These are phyloP conservation scores for Sphyrna mokarran DNA, from an alignment of 2,113 vertebrate genomes.

Conservation along the genomic window DNA sequence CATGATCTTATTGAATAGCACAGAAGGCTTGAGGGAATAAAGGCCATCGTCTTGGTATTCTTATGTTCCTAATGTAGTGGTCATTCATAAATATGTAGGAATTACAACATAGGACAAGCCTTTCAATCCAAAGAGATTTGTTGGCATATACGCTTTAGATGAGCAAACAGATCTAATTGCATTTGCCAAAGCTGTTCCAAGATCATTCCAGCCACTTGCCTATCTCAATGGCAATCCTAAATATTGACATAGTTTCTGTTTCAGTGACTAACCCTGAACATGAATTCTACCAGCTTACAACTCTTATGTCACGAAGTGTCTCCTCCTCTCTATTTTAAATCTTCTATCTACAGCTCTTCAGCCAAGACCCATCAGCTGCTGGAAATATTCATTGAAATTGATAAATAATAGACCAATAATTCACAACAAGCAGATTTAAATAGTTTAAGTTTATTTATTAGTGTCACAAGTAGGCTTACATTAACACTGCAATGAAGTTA, in stretches of 20 bases:
- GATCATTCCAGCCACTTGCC: background rate
- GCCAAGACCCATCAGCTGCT: background rate
- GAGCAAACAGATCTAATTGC: background rate
- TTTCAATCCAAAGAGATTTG: background rate
- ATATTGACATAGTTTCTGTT: background rate
- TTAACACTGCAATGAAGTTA: too few relatives aligned
- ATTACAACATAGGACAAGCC: background rate
- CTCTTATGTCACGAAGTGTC: background rate
- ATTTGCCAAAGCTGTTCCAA: background rate
- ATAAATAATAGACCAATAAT: background rate
- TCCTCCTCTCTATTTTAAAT: background rate
- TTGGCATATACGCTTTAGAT: background rate
- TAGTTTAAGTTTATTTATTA: too few relatives aligned
- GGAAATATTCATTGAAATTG: background rate
- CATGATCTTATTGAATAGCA: background rate
- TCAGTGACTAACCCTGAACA: background rate
- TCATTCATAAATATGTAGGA: background rate
- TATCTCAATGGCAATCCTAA: background rate
- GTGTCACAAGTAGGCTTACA: too few relatives aligned
- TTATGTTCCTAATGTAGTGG: background rate
- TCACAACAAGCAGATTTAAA: background rate
- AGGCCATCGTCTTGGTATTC: background rate
- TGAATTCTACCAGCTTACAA: background rate
- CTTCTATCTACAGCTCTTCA: background rate
- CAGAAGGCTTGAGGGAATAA: background rate